Percentiles rank a stretch among this genome's conserved stretches.
phyloP scores from a whole-genome alignment of 2,797 vertebrate species.

The Sebastes flavidus region DNA sequence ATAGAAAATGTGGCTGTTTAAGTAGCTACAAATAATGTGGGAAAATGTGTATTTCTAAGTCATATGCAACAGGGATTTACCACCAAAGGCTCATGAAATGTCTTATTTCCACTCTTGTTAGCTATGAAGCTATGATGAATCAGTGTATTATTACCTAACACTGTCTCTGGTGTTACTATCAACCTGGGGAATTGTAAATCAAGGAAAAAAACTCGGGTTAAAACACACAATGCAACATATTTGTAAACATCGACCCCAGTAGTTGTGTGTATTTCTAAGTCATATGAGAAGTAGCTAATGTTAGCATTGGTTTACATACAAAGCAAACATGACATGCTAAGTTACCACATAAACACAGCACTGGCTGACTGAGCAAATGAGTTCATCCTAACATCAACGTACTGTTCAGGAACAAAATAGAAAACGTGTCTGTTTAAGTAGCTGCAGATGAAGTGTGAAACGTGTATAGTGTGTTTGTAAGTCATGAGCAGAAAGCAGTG shows the following conservation, averaged over 20 bases:
- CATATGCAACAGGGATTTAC: neutral
- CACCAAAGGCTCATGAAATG: too few species aligned
- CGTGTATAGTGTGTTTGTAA: neutral
- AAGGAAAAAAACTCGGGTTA: neutral
- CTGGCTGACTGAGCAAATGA: neutral
- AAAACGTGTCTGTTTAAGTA: accelerated
- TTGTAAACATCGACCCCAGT: neutral
- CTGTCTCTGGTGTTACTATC: neutral
- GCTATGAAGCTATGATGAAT: neutral
- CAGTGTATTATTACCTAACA: accelerated
- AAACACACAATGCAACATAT: neutral
- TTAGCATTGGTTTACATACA: neutral
- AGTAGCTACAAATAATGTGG: accelerated
- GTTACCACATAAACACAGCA: neutral
- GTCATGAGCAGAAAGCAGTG: neutral
- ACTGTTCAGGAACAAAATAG: accelerated
- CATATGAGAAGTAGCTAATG: neutral
- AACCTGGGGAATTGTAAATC: neutral
- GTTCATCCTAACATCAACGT: neutral
- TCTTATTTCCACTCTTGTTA: neutral
- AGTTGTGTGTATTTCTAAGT: too few species aligned
- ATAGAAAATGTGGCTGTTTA: accelerated
- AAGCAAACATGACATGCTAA: slow-evolving; percentile 7
- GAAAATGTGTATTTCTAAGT: neutral
- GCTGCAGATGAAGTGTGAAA: accelerated